These are phyloP conservation scores for Thamnophis sirtalis DNA, from an alignment of 2,113 vertebrate genomes.

Conservation along the genomic window DNA sequence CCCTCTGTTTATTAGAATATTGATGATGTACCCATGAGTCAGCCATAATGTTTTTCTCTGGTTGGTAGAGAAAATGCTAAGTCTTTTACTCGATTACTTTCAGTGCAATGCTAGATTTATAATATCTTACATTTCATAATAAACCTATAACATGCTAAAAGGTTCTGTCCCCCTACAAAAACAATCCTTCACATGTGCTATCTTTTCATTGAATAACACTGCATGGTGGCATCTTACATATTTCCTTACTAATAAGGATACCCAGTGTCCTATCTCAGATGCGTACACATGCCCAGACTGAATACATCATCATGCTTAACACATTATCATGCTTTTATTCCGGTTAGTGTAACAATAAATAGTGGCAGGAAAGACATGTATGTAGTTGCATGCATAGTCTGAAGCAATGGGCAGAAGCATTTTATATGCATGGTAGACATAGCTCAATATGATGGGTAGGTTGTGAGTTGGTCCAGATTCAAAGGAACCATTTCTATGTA, in stretches of 20 bases:
- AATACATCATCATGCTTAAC: not conserved
- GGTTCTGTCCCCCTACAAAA: not conserved
- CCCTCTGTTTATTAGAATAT: not conserved
- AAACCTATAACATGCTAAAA: not conserved
- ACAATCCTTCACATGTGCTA: not conserved
- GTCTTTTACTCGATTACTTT: not conserved
- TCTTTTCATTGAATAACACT: not conserved
- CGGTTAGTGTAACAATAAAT: not conserved
- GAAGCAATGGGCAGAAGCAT: not conserved
- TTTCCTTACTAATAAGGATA: not conserved
- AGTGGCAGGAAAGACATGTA: not conserved
- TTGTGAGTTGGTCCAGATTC: not conserved
- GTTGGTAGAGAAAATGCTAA: not conserved
- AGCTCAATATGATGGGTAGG: not conserved
- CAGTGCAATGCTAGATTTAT: not conserved
- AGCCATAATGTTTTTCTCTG: not conserved
- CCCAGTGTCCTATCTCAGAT: not conserved
- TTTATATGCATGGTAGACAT: not conserved
- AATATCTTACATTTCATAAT: not conserved
- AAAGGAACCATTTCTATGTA: not conserved
- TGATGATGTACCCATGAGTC: conserved; percentile 1
- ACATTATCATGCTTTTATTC: not conserved
- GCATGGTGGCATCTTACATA: not conserved
- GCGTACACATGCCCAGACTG: not conserved
- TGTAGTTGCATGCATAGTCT: not conserved